These are phyloP conservation scores for Bufo bufo DNA, from an alignment of 2,113 vertebrate genomes.

Conservation along the genomic window DNA sequence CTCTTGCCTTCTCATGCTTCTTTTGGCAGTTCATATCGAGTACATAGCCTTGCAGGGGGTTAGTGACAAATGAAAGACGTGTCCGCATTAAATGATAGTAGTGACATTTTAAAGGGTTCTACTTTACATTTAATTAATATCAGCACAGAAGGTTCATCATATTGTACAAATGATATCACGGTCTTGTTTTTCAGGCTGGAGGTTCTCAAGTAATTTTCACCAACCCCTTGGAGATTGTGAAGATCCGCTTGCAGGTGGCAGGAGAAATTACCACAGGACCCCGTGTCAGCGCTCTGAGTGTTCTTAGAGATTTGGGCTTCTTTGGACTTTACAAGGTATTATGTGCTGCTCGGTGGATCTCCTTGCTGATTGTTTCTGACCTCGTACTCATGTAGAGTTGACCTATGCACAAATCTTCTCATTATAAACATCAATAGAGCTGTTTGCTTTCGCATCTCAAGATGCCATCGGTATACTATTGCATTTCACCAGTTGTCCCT, in stretches of 20 bases:
- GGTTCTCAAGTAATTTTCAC: conserved; percentile 98
- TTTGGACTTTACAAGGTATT: conserved; percentile 97
- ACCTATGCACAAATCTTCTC: not conserved
- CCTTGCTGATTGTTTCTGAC: not conserved
- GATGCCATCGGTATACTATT: too few species aligned
- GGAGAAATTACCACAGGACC: conserved; percentile 95
- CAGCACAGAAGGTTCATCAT: not conserved
- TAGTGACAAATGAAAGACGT: too few species aligned
- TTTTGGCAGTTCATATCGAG: too few species aligned
- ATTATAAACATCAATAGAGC: not conserved
- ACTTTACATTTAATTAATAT: not conserved
- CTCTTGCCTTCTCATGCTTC: too few species aligned
- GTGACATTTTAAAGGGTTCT: not conserved
- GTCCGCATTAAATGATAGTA: not conserved
- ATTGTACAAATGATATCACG: not conserved
- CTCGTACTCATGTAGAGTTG: not conserved
- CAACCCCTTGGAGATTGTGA: conserved; percentile 95
- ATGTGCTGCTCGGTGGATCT: not conserved
- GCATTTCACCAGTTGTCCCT: not conserved
- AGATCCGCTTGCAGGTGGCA: conserved; percentile 87
- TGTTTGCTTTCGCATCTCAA: not conserved
- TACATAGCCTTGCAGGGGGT: too few species aligned
- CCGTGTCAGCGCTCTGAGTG: conserved; percentile 88
- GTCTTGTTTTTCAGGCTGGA: conserved; percentile 80
- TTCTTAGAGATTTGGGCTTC: conserved; percentile 91